Evolutionary conservation across 2,888 invertebrate species (phyloP), one percentile per base, ranked within the genome.

Genomic region (Criorhina ranunculi): DNA sequence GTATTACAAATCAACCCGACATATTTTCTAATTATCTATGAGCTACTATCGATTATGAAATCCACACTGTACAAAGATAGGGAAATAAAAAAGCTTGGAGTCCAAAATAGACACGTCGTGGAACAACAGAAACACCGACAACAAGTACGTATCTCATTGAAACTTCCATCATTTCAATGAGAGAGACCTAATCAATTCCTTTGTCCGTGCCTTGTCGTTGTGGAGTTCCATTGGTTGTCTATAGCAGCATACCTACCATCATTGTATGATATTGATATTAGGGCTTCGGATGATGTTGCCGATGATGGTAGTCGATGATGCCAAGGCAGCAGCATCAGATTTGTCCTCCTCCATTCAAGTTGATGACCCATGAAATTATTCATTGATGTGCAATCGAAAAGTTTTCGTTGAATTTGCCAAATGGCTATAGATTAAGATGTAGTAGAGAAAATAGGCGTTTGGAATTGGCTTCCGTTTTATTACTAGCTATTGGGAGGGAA

Each of bases 361-460:
- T 80, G 85, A 80, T 80, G 85, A 85, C 80, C 85, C 85, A 85
- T 85, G 85, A 85, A 85, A 85, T 85, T 85, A 85, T 85, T 85
- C 85, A 85, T 85, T 85, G 75, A 85, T 85, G 85, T 85, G 85
- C 85, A 85, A 76, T 85, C 85, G 80, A 85, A 80, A 85, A 85
- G 80, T 85, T 85, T 85, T 85, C 80, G 76, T 85, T 75, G 80
- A 85, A 85, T 80, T 80, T 75, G 69, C 85, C 85, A 80, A 85
- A 85, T 85, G 80, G 80, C 79, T 53, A 80, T 85, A 80, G 85
- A 85, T 85, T 85, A 85, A 80, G 80, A 85, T 85, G 70, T 80
- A 76, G 42, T 64, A 62, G 29, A 66, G 49, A 64, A 85, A 80
- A 59, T 79, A 80, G 85, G 85, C 85, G 85, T 85, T 85, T 46